Evolutionary conservation across 2,797 vertebrate species (phyloP).

Genomic region (Pelodytes ibericus): DNA sequence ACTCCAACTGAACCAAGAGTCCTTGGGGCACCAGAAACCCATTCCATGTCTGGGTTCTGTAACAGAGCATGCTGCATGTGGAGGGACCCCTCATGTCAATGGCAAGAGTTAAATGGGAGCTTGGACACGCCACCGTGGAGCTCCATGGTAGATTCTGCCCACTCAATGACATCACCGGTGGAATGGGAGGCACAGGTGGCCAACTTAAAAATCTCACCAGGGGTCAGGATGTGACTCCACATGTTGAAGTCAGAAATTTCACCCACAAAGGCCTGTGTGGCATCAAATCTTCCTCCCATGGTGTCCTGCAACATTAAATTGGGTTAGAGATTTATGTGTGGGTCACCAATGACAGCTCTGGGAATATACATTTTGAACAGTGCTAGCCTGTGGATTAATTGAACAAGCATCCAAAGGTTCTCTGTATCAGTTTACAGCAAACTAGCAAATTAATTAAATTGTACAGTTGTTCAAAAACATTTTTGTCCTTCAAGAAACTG

Average conservation of each 20-base stretch:
- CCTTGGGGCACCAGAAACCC: constrained; percentile 37
- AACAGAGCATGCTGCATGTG: constrained; percentile 49
- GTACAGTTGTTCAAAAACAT: no score
- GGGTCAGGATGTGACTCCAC: constrained; percentile 79
- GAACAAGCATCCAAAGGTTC: no score
- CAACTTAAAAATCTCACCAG: constrained; percentile 75
- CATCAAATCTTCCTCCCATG: constrained; percentile 80
- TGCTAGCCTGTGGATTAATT: no score
- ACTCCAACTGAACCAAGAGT: constrained; percentile 44
- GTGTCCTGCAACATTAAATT: constrained; percentile 70
- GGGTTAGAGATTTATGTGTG: background rate
- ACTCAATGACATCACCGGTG: constrained; percentile 76
- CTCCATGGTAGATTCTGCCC: constrained; percentile 75
- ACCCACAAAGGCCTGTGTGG: constrained; percentile 82
- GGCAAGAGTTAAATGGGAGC: constrained; percentile 79
- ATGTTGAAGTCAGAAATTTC: constrained; percentile 81
- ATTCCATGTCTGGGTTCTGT: constrained; percentile 40
- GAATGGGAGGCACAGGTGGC: constrained; percentile 73
- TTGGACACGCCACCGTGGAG: constrained; percentile 80
- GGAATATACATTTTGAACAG: background rate
- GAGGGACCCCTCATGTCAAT: constrained; percentile 65
- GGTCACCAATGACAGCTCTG: no score
- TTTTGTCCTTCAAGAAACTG: no score
- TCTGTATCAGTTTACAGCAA: no score
- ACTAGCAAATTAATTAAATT: no score